Evolutionary conservation across 2,113 vertebrate species (phyloP).

Genomic region (Actinemys pallida): DNA sequence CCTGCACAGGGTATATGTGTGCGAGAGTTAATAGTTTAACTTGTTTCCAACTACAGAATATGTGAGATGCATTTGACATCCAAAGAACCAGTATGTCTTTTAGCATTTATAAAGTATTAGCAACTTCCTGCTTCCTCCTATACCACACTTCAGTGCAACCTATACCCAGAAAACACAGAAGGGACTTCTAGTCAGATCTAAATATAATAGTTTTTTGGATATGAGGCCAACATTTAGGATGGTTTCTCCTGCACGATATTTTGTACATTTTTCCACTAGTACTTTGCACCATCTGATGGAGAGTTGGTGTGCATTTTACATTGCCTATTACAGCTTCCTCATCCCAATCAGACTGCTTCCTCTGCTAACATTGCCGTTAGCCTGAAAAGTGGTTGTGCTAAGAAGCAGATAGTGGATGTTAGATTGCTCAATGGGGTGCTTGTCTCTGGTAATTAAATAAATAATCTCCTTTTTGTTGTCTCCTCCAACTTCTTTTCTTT

Average conservation of each 20-base stretch:
- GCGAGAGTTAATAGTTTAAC: too few species aligned
- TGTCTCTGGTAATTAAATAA: not conserved
- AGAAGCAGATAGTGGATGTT: not conserved
- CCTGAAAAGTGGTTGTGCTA: not conserved
- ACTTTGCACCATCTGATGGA: not conserved
- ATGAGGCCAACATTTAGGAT: not conserved
- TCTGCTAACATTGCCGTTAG: not conserved
- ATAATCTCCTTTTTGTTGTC: not conserved
- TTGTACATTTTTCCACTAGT: not conserved
- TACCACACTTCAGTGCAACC: not conserved
- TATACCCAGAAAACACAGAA: not conserved
- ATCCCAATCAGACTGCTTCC: not conserved
- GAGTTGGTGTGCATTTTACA: not conserved
- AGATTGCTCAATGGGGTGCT: not conserved
- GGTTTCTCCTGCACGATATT: not conserved
- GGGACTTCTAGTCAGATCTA: not conserved
- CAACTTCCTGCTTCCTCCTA: not conserved
- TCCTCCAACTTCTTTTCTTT: constrained; percentile 7
- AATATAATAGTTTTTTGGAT: not conserved
- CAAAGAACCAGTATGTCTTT: not conserved
- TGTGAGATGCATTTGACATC: not conserved
- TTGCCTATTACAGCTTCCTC: not conserved
- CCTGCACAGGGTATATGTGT: not conserved
- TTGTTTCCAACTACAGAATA: not conserved
- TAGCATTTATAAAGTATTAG: constrained; percentile 10